Evolutionary conservation across 1,140 invertebrate genomes (phyloP), one percentile per base, ranked within the genome.

Genomic region (Drosophila varians): DNA sequence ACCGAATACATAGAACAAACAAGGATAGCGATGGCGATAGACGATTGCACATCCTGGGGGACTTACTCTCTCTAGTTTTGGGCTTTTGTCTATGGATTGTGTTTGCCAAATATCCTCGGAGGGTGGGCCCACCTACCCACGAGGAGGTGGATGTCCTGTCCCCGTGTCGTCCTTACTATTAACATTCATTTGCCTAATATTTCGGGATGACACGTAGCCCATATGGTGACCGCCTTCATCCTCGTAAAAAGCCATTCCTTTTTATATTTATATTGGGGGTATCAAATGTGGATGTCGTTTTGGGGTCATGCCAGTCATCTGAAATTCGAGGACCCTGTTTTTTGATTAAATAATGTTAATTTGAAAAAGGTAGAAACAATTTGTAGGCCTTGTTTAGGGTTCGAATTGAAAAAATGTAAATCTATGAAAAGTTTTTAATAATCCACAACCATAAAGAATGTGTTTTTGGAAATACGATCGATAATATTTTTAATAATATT

Each of bases 291-390:
- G 55, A 75, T 53, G 68, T 70, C 40, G 70, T 51, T 56, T 68
- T 48, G 4, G 74, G 46, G 26, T 53, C 75, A 46, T 60, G 57
- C 54, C 47, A 38, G 36, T 31, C 25, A 23, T 6, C 38, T 16
- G n/a, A 36, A 14, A 34, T 26, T 36, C 49, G 46, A 21, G 14
- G 3, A 28, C n/a, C 49, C 38, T 54, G 48, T 28, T 65, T n/a
- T 84, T 80, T 84, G 80, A 84, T 80, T 84, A 76, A 84, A 84
- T 79, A 83, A 83, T 86, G 79, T 83, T 86, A 75, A 86, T 83
- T 79, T 73, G 68, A 47, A 61, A 74, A 64, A 53, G 57, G 69
- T 26, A 46, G 31, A 68, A 71, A 71, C 66, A 71, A 71, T 71
- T 71, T 71, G 38, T 69, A 12, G 43, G 5, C 18, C 8, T 23